Base-by-base conservation (phyloP, 2,113 vertebrate species). In the Hippoglossus stenolepis region DNA sequence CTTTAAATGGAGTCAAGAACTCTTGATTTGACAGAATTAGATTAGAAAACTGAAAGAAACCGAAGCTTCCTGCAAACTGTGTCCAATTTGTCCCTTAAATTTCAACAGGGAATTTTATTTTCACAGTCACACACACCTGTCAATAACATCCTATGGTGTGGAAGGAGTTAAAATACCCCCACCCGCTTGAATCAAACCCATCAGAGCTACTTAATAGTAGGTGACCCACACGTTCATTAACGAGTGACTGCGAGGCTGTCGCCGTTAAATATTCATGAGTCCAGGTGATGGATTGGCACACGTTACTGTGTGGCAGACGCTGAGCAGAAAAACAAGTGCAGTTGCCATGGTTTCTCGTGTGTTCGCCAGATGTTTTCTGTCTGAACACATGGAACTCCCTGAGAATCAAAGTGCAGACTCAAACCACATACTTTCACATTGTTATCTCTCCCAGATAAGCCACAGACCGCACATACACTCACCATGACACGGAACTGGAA, bases 181-280 rank as follows among this genome's bases (percentile, higher is more conserved):
- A 51, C 49, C 5, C 6, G 11, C 49, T 51, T 51, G 4, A 56
- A 51, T 56, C 20, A 56, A 9, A n/a, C 15, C 15, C 64, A 65
- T 72, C 35, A 69, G 54, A 70, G 64, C 38, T 56, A 10, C 17
- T 62, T 70, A 64, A 43, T 21, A 68, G 60, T 71, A 51, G 23
- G 12, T 18, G 11, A 63, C 70, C 61, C 82, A 35, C 13, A 24
- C 0, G 4, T 24, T 53, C 49, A 17, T 53, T 69, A 18, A 43
- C 35, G 54, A 61, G 69, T 69, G 54, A 51, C 28, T 3, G 38
- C 38, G 0, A 28, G 17, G 45, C 79, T 80, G 61, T 14, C 56
- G 66, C 21, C n/a, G 72, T 85, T 58, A 89, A 82, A 88, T 78
- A 89, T 83, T 75, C 43, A 87, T 79, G 58, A 2, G 20, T 58